phyloP scores from a whole-genome alignment of 2,797 vertebrate genomes.

The Pseudochaenichthys georgianus region DNA sequence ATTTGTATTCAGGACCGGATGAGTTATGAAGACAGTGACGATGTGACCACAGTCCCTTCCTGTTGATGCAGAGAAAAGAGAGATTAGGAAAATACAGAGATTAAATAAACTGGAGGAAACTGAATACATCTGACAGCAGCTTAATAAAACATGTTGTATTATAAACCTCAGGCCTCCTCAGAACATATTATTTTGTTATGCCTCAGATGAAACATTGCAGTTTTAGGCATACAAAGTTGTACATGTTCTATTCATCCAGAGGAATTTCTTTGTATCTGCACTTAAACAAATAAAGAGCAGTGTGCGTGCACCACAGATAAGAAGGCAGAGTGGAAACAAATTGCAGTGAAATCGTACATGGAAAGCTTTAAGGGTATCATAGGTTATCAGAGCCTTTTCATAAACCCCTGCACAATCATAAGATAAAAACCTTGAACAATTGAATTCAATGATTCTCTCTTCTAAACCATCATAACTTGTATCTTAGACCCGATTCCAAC shows the following conservation, averaged over 20 bases:
- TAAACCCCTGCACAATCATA: slow-evolving; percentile 16
- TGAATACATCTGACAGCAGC: neutral
- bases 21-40: slow-evolving; percentile 14
- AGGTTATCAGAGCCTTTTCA: slow-evolving; percentile 54
- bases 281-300: slow-evolving; percentile 35
- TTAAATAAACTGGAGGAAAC: neutral
- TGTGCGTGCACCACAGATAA: slow-evolving; percentile 30
- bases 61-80: neutral
- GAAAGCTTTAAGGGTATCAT: slow-evolving; percentile 44
- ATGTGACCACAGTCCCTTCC: slow-evolving; percentile 7
- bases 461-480: too few relatives aligned
- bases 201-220: neutral
- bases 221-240: neutral
- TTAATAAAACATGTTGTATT: neutral
- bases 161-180: neutral
- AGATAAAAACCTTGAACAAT: slow-evolving; percentile 12
- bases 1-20: slow-evolving; percentile 16
- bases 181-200: neutral
- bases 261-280: slow-evolving; percentile 22
- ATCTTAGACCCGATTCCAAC: too few relatives aligned
- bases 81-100: neutral
- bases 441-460: too few relatives aligned
- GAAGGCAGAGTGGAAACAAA: slow-evolving; percentile 40
- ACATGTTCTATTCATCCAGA: slow-evolving; percentile 9
- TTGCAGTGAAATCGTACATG: slow-evolving; percentile 27